Evolutionary conservation across 2,888 invertebrate species (phyloP), one percentile per base, ranked within the genome.

Genomic region (Phalera bucephala): DNA sequence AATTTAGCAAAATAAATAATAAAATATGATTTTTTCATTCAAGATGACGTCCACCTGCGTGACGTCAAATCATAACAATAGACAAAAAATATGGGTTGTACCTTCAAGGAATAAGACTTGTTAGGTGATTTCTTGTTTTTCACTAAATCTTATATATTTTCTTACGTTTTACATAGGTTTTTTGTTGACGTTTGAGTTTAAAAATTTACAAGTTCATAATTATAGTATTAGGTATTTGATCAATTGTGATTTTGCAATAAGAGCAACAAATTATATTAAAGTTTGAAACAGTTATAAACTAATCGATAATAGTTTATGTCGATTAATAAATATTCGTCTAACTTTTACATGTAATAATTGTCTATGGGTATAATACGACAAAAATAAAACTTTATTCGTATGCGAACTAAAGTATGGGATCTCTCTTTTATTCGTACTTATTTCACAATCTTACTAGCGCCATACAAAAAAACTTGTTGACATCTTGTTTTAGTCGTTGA

Each of bases 31-130:
- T 65, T 14, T 78, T 76, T 73, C 73, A 80, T 79, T 74, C 80
- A 83, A 86, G 85, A 84, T 87, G 88, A 88, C 88, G 88, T 87
- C 83, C 83, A 65, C 74, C 69, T 72, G 67, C 76, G 64, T 80
- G 83, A 86, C 86, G 86, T 87, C 81, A 78, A 81, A 81, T 77
- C 70, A 79, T 67, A 79, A 80, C 71, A 80, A 84, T 84, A 85
- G 81, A 83, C 82, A 79, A 72, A 11, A 15, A 20, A 12, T 31
- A 40, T 38, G 41, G n/a, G n/a, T n/a, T n/a, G n/a, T n/a, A n/a
- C n/a, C n/a, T n/a, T n/a, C n/a, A n/a, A n/a, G n/a, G n/a, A n/a
- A n/a, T n/a, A n/a, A n/a, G n/a, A n/a, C n/a, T n/a, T n/a, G n/a
- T n/a, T n/a, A n/a, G n/a, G n/a, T n/a, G n/a, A n/a, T n/a, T n/a